Conservation (phyloP, 2,888 invertebrate species). For the Phymatocera aterrima region DNA sequence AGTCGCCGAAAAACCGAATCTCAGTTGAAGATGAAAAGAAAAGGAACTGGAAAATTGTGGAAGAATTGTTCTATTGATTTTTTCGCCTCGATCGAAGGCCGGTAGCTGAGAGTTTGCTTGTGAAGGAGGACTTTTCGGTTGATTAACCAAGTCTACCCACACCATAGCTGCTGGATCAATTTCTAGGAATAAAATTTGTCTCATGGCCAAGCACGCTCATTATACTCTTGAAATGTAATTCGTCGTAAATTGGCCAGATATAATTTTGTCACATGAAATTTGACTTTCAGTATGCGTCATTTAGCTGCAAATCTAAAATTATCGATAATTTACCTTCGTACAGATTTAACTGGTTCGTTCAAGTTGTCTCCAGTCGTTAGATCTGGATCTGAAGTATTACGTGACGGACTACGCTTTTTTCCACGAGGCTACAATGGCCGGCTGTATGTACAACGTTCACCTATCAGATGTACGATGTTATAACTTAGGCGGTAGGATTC, state of each 20-base stretch:
- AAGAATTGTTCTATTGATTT: not conserved
- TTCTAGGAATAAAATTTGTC: slow-evolving; percentile 25
- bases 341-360: too few species aligned
- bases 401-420: not conserved
- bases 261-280: too few species aligned
- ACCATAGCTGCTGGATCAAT: not conserved
- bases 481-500: too few species aligned
- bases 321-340: too few species aligned
- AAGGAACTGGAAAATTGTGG: not conserved
- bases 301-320: too few species aligned
- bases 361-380: too few species aligned
- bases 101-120: not conserved
- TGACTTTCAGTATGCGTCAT: too few species aligned
- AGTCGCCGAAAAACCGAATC: not conserved
- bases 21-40: not conserved
- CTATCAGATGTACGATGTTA: too few species aligned
- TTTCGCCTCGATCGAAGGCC: slow-evolving; percentile 2
- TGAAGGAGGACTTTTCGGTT: slow-evolving; percentile 37
- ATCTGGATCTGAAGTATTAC: not conserved
- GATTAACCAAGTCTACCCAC: not conserved
- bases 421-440: slow-evolving; percentile 32
- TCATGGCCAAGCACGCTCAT: slow-evolving; percentile 16
- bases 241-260: not conserved
- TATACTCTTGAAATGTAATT: too few species aligned
- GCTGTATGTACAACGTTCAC: slow-evolving; percentile 14